Conservation (phyloP, 1,140 invertebrate genomes). For the Drosophila truncata region DNA sequence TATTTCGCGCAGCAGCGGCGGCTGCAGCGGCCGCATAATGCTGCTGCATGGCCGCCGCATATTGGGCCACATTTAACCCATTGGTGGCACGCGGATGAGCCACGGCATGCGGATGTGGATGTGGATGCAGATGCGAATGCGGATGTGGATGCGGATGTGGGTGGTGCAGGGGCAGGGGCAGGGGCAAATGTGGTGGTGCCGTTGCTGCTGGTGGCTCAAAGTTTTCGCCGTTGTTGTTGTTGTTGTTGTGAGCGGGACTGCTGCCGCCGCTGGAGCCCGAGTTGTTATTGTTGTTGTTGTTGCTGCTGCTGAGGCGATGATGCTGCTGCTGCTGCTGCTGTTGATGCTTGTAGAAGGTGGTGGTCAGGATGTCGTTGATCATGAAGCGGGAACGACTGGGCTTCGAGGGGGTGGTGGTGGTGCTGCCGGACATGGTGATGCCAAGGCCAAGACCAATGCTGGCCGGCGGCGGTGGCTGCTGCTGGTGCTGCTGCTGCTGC, state of each 20-base stretch:
- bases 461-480: conserved; percentile 70
- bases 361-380: conserved; percentile 92
- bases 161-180: conserved; percentile 32
- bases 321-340: conserved; percentile 66
- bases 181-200: not conserved
- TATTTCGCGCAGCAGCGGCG: conserved; percentile 69
- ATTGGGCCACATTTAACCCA: conserved; percentile 78
- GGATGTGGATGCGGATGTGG: conserved; percentile 49
- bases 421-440: conserved; percentile 55
- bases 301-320: conserved; percentile 43
- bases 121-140: conserved; percentile 47
- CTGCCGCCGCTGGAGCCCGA: conserved; percentile 39
- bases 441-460: conserved; percentile 4
- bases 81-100: conserved; percentile 62
- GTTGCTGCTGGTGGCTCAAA: conserved; percentile 34
- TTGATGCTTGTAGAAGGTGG: conserved; percentile 77
- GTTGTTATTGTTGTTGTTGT: conserved; percentile 49
- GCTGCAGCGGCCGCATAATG: conserved; percentile 79
- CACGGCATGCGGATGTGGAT: conserved; percentile 49
- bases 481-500: conserved; percentile 7
- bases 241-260: conserved; percentile 49
- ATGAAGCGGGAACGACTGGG: conserved; percentile 91
- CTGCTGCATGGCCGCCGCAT: conserved; percentile 81
- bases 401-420: conserved; percentile 86
- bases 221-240: conserved; percentile 41